Evolutionary conservation across 2,113 vertebrate species (phyloP).

Genomic region (Grus americana): DNA sequence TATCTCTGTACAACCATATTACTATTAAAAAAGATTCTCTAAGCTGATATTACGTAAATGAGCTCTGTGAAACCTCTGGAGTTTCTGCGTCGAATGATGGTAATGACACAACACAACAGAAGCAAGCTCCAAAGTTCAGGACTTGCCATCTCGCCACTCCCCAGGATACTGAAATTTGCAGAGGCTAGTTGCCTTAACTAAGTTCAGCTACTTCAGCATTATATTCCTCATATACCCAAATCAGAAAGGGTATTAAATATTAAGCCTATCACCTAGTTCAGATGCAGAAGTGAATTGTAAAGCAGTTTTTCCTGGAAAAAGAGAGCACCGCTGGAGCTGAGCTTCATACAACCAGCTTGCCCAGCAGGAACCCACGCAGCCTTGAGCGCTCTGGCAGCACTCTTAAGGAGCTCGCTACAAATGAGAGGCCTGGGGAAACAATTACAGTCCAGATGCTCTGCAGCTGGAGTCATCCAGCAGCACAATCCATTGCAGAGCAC

Average conservation of each 20-base stretch:
- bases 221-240: background rate
- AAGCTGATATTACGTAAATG: background rate
- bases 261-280: background rate
- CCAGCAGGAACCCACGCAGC: background rate
- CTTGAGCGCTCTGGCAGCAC: rapidly evolving
- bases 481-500: background rate
- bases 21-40: background rate
- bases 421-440: background rate
- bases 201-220: background rate
- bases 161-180: background rate
- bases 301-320: background rate
- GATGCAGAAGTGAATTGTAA: background rate
- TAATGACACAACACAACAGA: background rate
- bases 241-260: background rate
- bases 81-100: background rate
- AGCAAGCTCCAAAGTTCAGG: background rate
- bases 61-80: background rate
- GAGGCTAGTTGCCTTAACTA: background rate
- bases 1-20: background rate
- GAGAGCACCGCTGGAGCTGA: background rate
- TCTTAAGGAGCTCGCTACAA: background rate
- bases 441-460: constrained; percentile 18
- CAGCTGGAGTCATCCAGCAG: constrained; percentile 21
- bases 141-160: background rate
- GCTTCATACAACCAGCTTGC: background rate